A percentile compares a stretch with the other conserved stretches of the same genome.
These are phyloP conservation scores for Oreochromis niloticus DNA, from an alignment of 2,113 vertebrate species.

Conservation along the genomic window DNA sequence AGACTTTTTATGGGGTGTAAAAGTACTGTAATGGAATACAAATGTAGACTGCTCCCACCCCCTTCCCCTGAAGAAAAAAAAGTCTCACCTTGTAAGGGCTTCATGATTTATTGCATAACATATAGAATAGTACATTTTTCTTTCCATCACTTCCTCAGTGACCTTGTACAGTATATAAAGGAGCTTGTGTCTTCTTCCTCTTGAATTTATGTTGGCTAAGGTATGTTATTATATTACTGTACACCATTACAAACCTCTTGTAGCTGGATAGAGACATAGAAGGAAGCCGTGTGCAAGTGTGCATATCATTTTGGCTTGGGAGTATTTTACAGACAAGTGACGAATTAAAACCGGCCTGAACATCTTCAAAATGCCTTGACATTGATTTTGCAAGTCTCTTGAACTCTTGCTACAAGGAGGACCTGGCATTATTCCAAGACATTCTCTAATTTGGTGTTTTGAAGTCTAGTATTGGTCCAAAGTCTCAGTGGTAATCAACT, in stretches of 20 bases:
- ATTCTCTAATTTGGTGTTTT: background rate
- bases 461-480: background rate
- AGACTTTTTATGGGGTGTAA: background rate
- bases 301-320: background rate
- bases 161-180: background rate
- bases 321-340: background rate
- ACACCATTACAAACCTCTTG: background rate
- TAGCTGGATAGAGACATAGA: background rate
- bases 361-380: background rate
- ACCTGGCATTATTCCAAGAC: background rate
- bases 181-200: background rate
- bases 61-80: background rate
- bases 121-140: background rate
- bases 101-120: background rate
- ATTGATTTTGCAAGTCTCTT: background rate
- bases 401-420: background rate
- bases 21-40: background rate
- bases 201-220: background rate
- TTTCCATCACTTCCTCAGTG: background rate
- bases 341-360: background rate
- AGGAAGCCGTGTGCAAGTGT: background rate
- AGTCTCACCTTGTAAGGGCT: background rate
- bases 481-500: background rate
- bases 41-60: background rate
- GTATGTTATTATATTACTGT: background rate